Evolutionary conservation across 2,797 vertebrate species (phyloP), one percentile per base, ranked within the genome.

Genomic region (Premnoplex brunnescens): DNA sequence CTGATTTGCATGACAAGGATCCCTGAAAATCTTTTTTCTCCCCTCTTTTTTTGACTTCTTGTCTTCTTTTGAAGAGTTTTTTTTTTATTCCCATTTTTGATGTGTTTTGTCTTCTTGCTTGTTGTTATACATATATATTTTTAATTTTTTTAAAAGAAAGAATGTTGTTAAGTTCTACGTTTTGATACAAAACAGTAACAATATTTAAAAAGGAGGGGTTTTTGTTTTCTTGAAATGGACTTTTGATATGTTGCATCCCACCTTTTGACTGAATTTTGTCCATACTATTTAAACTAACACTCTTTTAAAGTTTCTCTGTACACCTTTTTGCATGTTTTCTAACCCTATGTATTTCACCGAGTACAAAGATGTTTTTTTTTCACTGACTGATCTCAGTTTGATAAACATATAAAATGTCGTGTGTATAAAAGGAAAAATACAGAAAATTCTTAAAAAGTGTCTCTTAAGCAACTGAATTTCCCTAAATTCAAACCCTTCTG

Each of bases 101-200:
- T 99, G 99, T 99, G 99, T 99, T 99, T 99, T 99, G 99, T 99
- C 99, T 99, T 98, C 99, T 99, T 99, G 98, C 99, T 99, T 99
- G 99, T 98, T 99, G 99, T 99, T 97, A 95, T 98, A 97, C 96
- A 97, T 96, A 97, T 96, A 97, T 97, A 80, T 96, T 96, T 98
- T 97, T 98, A 97, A 98, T 97, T 91, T 98, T 48, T 98, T 98
- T 97, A 96, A 96, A 98, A 96, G 96, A 97, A 97, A 97, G 85
- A 97, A 97, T 97, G 98, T 97, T 96, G 96, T 98, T 98, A 96
- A 97, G 96, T 98, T 98, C 97, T 98, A 95, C 94, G 67, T 98
- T 98, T 98, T 98, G 97, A 97, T 98, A 89, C 97, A 95, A 97
- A 97, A 73, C 97, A 97, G 97, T 98, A 97, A 97, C 93, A 96